A percentile compares a stretch with the other conserved stretches of the same genome.
Evolutionary conservation across 2,113 vertebrate genomes (phyloP).

Genomic region (Neoarius graeffei): DNA sequence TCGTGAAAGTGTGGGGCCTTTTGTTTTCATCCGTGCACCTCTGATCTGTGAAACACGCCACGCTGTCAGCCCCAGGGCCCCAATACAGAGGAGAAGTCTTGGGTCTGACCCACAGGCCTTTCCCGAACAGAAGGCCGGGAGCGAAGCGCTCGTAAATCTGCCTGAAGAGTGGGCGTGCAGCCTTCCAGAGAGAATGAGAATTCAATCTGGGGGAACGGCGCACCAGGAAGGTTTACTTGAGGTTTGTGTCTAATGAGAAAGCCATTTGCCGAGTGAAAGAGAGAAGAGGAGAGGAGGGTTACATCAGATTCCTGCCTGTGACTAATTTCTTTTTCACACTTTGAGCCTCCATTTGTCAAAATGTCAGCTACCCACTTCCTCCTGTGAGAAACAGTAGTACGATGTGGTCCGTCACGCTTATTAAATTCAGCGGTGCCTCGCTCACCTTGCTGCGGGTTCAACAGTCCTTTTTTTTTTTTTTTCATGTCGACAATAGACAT

Average conservation of each 20-base stretch:
- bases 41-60: conserved; percentile 41
- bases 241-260: conserved; percentile 67
- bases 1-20: conserved; percentile 38
- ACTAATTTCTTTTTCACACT: conserved; percentile 77
- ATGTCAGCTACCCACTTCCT: conserved; percentile 54
- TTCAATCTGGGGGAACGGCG: conserved; percentile 57
- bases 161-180: conserved; percentile 42
- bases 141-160: conserved; percentile 62
- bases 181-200: conserved; percentile 54
- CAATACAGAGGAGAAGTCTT: conserved; percentile 37
- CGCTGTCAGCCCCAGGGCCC: conserved; percentile 31
- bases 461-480: background rate
- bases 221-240: conserved; percentile 45
- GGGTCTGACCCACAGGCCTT: conserved; percentile 43
- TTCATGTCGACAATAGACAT: background rate
- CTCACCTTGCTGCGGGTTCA: conserved; percentile 12
- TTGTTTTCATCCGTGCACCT: conserved; percentile 41
- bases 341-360: conserved; percentile 66
- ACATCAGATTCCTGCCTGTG: conserved; percentile 61
- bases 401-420: conserved; percentile 22
- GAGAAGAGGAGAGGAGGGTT: conserved; percentile 40
- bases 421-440: conserved; percentile 34
- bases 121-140: conserved; percentile 54
- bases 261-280: conserved; percentile 56
- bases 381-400: conserved; percentile 38